A percentile compares a stretch with the other conserved stretches of the same genome.
Evolutionary conservation across 2,797 vertebrate species (phyloP).

Genomic region (Cirrhinus molitorella): DNA sequence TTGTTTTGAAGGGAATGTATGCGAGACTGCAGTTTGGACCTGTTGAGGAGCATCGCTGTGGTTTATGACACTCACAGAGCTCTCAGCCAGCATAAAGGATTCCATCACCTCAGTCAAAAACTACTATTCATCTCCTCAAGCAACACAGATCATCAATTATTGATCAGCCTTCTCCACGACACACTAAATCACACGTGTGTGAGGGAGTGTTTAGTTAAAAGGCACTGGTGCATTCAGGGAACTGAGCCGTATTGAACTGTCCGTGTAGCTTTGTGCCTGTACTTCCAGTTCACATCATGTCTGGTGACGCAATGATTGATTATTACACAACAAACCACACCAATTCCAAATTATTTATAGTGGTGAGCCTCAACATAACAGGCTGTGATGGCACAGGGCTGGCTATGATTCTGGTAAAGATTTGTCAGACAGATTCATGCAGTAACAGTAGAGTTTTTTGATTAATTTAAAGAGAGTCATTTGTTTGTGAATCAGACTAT

Average conservation of each 20-base stretch:
- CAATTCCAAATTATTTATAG: constrained; percentile 31
- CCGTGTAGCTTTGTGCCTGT: constrained; percentile 12
- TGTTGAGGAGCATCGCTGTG: constrained; percentile 21
- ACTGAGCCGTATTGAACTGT: constrained; percentile 9
- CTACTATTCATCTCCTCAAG: constrained; percentile 62
- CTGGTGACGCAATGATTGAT: constrained; percentile 24
- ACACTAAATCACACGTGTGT: constrained; percentile 21
- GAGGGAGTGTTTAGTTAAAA: constrained; percentile 23
- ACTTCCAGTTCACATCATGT: constrained; percentile 6
- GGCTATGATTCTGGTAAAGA: background rate
- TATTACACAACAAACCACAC: background rate
- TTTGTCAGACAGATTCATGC: background rate
- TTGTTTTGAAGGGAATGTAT: background rate
- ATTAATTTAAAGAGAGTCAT: background rate
- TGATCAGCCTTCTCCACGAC: constrained; percentile 60
- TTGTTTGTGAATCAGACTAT: background rate
- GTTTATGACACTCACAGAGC: constrained; percentile 37
- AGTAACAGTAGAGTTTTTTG: background rate
- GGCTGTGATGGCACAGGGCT: background rate
- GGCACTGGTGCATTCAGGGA: constrained; percentile 19
- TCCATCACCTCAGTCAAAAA: constrained; percentile 35
- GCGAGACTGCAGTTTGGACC: background rate
- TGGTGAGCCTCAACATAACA: background rate
- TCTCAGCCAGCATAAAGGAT: constrained; percentile 21
- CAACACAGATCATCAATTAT: constrained; percentile 74